phyloP scores from a whole-genome alignment of 2,888 invertebrate genomes.

The Thereva nobilitata region DNA sequence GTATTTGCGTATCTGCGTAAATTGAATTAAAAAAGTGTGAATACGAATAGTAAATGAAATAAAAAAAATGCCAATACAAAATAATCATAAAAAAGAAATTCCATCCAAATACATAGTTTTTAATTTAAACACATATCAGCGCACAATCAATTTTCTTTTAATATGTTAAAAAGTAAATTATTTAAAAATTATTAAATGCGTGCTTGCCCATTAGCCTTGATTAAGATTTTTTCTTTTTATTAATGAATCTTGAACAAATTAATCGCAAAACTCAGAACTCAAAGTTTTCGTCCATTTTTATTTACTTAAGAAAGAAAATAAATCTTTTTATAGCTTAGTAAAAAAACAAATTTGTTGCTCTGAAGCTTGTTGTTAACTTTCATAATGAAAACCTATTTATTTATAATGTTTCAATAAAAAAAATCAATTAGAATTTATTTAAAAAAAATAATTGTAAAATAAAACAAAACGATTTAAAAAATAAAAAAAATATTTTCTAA shows the following conservation, averaged over 20 bases:
- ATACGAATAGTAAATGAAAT: too few species aligned
- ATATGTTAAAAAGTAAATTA: too few species aligned
- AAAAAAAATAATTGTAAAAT: constrained; percentile 23
- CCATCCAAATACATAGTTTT: too few species aligned
- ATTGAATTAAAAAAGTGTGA: too few species aligned
- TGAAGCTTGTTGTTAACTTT: constrained; percentile 30
- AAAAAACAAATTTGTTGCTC: constrained; percentile 28
- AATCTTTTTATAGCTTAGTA: constrained; percentile 10
- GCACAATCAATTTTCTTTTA: too few species aligned
- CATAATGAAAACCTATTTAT: constrained; percentile 27
- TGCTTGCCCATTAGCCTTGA: not conserved
- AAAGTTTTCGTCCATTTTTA: constrained; percentile 30
- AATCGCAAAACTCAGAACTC: constrained; percentile 8
- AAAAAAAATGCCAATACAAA: too few species aligned
- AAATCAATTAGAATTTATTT: constrained; percentile 14
- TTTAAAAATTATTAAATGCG: too few species aligned
- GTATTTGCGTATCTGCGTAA: too few species aligned
- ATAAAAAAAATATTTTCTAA: constrained; percentile 28
- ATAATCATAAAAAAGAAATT: too few species aligned
- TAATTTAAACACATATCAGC: too few species aligned
- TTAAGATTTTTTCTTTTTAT: constrained; percentile 9
- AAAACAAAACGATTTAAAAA: constrained; percentile 5
- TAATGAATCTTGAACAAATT: constrained; percentile 15
- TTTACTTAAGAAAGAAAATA: constrained; percentile 11
- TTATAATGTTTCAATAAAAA: constrained; percentile 23